Evolutionary conservation across 2,888 invertebrate genomes (phyloP), one percentile per base, ranked within the genome.

Genomic region (Cephus rjabovi): DNA sequence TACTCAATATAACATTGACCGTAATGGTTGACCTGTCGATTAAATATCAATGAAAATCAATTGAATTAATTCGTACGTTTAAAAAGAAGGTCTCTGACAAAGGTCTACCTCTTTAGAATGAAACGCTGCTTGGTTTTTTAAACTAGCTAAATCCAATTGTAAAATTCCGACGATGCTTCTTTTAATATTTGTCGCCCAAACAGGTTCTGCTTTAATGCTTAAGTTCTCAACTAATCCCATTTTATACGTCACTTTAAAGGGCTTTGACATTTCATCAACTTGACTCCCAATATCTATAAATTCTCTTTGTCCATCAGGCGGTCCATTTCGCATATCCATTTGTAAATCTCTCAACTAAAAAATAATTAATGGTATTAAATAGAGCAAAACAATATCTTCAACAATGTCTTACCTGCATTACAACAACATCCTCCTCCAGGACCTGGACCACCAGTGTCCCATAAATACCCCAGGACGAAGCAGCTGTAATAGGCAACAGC

Each of bases 151-250:
- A 82, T 94, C 94, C 40, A 95, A 89, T 85, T 95, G 95, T 40
- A 95, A 92, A 81, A 94, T 94, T 30, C 94, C 93, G 1, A 95
- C 94, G 73, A 95, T 92, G 1, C 95, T 95, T 75, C 95, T 91
- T 87, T 95, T 95, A 77, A 95, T 93, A 86, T 95, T 95, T 34
- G 93, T 93, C 0, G 94, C 93, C 95, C 95, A 95, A 1, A 93
- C 91, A 0, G 94, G 93, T 84, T 95, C 95, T 37, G 79, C 76
- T 81, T 87, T 88, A 12, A 86, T 83, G 73, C 88, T 91, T 34
- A 91, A 89, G 84, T 90, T 91, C 81, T 88, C 84, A 11, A 89
- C 80, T 12, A 89, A 84, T 4, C 91, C 91, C 78, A 83, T 83
- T 15, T 84, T 84, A 70, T 90, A 89, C 11, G 83, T 81, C 6